phyloP scores from a whole-genome alignment of 2,888 invertebrate species.

The Bruchidius siliquastri region DNA sequence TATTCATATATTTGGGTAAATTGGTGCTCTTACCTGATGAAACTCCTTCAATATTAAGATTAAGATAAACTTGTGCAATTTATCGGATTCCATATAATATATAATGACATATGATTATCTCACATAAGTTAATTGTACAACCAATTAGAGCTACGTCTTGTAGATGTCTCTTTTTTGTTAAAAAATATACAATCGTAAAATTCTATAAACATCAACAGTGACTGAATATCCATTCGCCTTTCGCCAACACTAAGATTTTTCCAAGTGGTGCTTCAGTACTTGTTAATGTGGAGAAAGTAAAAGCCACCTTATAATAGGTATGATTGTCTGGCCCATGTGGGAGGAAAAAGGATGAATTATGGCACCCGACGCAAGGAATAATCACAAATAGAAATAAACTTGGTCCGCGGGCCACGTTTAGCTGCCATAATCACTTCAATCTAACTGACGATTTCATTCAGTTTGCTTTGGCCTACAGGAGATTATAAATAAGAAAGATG shows the following conservation, averaged over 20 bases:
- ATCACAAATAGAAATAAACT: background rate
- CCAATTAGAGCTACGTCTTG: background rate
- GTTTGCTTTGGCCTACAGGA: too few species aligned
- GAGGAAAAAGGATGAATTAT: background rate
- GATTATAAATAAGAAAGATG: too few species aligned
- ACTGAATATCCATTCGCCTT: background rate
- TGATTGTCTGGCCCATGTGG: background rate
- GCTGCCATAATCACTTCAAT: too few species aligned
- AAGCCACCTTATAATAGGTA: background rate
- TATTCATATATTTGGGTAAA: too few species aligned
- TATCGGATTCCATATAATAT: too few species aligned
- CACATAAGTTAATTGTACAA: too few species aligned
- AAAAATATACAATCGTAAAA: background rate
- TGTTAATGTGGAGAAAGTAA: background rate
- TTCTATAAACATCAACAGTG: background rate
- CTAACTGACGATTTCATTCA: too few species aligned
- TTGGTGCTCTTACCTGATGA: too few species aligned
- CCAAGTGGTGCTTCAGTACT: background rate
- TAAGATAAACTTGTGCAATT: too few species aligned
- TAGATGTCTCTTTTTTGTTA: background rate
- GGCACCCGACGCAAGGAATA: background rate
- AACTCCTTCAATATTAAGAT: too few species aligned
- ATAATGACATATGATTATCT: too few species aligned
- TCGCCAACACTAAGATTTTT: background rate
- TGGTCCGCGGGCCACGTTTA: too few species aligned